These are phyloP conservation scores for Sthenelais limicola DNA, from an alignment of 2,888 invertebrate genomes.

Conservation along the genomic window DNA sequence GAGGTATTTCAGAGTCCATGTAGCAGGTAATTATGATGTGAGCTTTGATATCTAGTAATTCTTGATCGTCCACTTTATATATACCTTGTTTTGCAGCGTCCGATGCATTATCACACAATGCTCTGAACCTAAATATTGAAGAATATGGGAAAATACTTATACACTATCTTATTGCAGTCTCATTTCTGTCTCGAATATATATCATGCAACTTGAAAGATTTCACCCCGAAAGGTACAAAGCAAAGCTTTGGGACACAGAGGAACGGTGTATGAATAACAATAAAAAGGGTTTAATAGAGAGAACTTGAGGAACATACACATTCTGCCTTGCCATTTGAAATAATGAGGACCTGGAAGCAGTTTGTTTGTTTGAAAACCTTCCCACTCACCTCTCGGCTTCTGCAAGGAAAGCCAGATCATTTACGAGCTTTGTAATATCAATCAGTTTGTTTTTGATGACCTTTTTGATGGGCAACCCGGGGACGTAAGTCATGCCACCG, in stretches of 20 bases:
- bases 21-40: slow-evolving; percentile 56
- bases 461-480: slow-evolving; percentile 32
- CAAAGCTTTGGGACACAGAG: no score
- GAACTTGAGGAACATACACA: no score
- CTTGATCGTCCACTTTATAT: slow-evolving; percentile 48
- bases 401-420: slow-evolving; percentile 40
- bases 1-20: slow-evolving; percentile 56
- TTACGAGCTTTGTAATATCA: slow-evolving; percentile 38
- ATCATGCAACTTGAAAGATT: no score
- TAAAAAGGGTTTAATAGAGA: no score
- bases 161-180: background rate
- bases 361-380: no score
- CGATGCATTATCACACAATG: slow-evolving; percentile 35
- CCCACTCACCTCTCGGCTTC: slow-evolving; percentile 43
- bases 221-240: no score
- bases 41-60: slow-evolving; percentile 54
- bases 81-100: slow-evolving; percentile 12
- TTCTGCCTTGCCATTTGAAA: no score
- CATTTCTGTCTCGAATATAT: background rate
- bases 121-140: slow-evolving; percentile 18
- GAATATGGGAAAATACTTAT: background rate
- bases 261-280: no score
- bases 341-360: no score
- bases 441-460: slow-evolving; percentile 43
- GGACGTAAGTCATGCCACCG: background rate